phyloP scores from a whole-genome alignment of 2,797 vertebrate genomes.

The Enteromius paludinosus region DNA sequence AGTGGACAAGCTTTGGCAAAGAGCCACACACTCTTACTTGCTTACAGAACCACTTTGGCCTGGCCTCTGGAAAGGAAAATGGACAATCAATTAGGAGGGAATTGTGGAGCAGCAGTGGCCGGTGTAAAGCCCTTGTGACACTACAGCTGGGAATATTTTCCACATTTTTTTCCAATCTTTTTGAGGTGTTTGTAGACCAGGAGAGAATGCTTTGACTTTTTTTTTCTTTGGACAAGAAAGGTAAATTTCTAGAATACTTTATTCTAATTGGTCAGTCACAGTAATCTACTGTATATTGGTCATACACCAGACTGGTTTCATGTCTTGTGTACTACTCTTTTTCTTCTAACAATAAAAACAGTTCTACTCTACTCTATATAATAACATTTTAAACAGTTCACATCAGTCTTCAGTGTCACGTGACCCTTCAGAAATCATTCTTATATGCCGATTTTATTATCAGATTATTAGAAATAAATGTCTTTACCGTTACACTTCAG shows the following conservation, averaged over 20 bases:
- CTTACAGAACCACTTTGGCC: constrained; percentile 42
- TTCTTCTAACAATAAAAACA: background rate
- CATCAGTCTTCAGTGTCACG: background rate
- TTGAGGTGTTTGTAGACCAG: constrained; percentile 2
- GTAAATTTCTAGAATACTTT: constrained; percentile 16
- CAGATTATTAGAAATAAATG: background rate
- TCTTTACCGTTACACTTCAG: background rate
- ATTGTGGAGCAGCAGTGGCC: constrained; percentile 25
- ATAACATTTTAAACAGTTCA: background rate
- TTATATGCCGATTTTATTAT: background rate
- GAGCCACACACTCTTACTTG: constrained; percentile 32
- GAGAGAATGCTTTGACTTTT: constrained; percentile 14
- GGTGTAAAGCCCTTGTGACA: constrained; percentile 67
- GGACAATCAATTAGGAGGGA: constrained; percentile 57
- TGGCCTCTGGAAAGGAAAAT: constrained; percentile 50
- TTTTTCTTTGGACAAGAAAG: constrained; percentile 5
- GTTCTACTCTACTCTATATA: background rate
- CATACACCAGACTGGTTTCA: background rate
- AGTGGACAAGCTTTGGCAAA: constrained; percentile 25
- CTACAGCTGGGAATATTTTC: constrained; percentile 76
- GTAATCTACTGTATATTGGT: background rate
- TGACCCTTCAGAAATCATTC: background rate
- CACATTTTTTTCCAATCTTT: constrained; percentile 62
- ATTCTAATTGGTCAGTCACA: background rate
- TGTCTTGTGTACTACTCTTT: background rate